Percentiles rank a stretch among this genome's conserved stretches.
Conservation (phyloP, 2,113 vertebrate species). For the Bubo blakistoni region DNA sequence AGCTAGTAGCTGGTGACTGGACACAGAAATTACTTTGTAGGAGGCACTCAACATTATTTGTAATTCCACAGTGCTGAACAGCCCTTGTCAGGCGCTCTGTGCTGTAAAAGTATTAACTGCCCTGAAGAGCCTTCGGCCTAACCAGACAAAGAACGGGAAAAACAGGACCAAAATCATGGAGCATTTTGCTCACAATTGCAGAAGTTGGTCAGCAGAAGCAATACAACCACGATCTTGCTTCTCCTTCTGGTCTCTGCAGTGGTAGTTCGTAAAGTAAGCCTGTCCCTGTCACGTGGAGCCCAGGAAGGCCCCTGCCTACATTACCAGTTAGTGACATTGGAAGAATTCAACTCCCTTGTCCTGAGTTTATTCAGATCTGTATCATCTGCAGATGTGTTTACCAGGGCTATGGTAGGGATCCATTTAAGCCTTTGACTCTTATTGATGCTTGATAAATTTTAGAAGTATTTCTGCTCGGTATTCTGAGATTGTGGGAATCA, state of each 20-base stretch:
- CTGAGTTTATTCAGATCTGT: neutral
- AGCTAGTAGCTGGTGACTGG: neutral
- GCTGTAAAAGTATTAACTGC: neutral
- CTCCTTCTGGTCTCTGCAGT: neutral
- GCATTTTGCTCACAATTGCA: neutral
- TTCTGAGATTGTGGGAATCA: neutral
- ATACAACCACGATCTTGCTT: accelerated
- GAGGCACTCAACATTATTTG: neutral
- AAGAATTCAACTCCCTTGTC: neutral
- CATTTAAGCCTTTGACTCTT: neutral
- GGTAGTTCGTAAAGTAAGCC: neutral
- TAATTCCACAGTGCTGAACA: neutral
- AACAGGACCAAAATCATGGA: neutral
- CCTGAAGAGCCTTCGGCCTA: neutral
- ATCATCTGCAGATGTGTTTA: neutral
- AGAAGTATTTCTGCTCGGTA: neutral
- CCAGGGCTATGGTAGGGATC: neutral
- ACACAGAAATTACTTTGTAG: neutral
- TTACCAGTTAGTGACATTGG: neutral
- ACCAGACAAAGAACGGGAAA: neutral
- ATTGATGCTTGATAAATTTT: neutral
- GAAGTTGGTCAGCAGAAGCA: neutral
- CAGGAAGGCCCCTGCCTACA: neutral
- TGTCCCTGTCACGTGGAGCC: neutral
- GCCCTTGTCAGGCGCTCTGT: neutral